Evolutionary conservation across 2,797 vertebrate species (phyloP).

Genomic region (Peromyscus eremicus): DNA sequence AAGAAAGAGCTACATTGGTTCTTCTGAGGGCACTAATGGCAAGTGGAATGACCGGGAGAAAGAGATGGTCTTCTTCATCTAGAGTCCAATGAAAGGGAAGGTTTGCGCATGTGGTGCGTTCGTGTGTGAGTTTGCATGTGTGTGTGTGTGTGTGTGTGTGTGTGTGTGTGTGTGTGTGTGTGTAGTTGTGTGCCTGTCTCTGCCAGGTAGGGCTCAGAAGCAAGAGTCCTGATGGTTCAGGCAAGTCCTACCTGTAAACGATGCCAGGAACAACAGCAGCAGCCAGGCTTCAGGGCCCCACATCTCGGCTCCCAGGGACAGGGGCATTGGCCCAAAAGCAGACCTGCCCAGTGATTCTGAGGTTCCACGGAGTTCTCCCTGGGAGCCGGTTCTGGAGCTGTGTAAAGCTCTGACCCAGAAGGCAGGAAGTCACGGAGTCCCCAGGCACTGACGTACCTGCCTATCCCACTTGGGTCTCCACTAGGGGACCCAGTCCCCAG

Average conservation of each 20-base stretch:
- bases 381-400: slow-evolving; percentile 75
- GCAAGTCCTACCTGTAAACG: slow-evolving; percentile 79
- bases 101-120: not conserved
- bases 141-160: not conserved
- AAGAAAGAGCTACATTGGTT: not conserved
- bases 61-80: not conserved
- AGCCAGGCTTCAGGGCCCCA: slow-evolving; percentile 66
- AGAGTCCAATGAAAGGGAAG: not conserved
- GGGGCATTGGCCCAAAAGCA: slow-evolving; percentile 61
- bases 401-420: not conserved
- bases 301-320: slow-evolving; percentile 82
- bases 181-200: not conserved
- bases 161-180: too few species aligned
- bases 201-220: not conserved
- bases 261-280: slow-evolving; percentile 77
- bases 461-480: slow-evolving; percentile 45
- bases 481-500: slow-evolving; percentile 48
- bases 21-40: not conserved
- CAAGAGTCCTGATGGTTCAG: slow-evolving; percentile 26
- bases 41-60: not conserved
- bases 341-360: slow-evolving; percentile 54
- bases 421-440: not conserved
- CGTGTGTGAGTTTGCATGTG: not conserved
- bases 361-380: slow-evolving; percentile 73
- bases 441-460: not conserved